Evolutionary conservation across 2,113 vertebrate species (phyloP), one percentile per base, ranked within the genome.

Genomic region (Columba livia): DNA sequence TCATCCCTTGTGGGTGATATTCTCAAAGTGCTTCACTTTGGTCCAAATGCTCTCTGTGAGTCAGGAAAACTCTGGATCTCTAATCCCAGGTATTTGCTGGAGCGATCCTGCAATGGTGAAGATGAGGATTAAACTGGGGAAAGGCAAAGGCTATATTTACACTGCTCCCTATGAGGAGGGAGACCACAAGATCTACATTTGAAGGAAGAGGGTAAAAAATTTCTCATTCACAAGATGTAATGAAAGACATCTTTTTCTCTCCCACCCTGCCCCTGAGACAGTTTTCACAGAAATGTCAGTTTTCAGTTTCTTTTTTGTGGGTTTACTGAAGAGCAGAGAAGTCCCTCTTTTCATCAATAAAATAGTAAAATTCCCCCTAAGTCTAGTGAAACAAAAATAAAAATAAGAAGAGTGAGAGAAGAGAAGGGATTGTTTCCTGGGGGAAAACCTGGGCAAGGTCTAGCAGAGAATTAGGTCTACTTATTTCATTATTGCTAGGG

Each of bases 21-120:
- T 62, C 40, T 78, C 36, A 9, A 62, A 34, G 44, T 0, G 1
- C 25, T 74, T 66, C 20, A 7, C 44, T 79, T 75, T 28, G 32
- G 32, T 32, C 34, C 40, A 32, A 42, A 29, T 14, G 16, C 14
- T 60, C 20, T 40, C 66, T 79, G 48, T 9, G 29, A 91, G 50
- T 12, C 36, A 31, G 73, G 56, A 17, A 56, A 77, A 40, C 21
- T 25, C n/a, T n/a, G 58, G 25, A 51, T 53, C 32, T 67, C 48
- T 85, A 48, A 40, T 58, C 14, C 13, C 0, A 1, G 21, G 17
- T 58, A 26, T 34, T 51, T 60, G 36, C 40, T 1, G 5, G 53
- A 51, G 24, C 0, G 0, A 38, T 74, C 42, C 38, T 56, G 70
- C 31, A 23, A 23, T 0, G 3, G 44, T 5, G n/a, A 84, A 67